Conservation (phyloP, 2,113 vertebrate species). For the Peromyscus maniculatus region DNA sequence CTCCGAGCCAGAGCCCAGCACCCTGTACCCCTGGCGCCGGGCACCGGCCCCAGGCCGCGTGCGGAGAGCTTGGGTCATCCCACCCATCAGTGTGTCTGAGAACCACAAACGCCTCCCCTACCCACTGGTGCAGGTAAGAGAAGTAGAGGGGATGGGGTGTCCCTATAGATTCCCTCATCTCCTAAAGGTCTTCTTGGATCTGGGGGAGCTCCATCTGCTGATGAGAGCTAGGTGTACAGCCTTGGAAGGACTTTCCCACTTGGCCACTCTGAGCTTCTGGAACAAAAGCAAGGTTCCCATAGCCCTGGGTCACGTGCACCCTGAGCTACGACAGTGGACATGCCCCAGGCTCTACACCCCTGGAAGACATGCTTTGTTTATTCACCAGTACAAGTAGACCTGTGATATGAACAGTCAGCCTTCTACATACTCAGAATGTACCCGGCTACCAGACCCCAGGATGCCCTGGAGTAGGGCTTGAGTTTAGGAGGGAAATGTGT, state of each 20-base stretch:
- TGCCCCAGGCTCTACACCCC: background rate
- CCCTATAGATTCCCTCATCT: background rate
- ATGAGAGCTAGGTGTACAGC: background rate
- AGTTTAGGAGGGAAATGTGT: background rate
- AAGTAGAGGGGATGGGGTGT: background rate
- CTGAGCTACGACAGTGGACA: background rate
- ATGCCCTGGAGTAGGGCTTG: background rate
- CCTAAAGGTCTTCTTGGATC: background rate
- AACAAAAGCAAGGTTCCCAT: background rate
- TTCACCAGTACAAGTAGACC: background rate
- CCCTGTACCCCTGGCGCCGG: slow-evolving; percentile 87
- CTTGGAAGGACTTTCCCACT: background rate
- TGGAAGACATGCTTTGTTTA: background rate
- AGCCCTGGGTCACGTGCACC: background rate
- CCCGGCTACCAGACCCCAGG: background rate
- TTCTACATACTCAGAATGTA: too few relatives aligned
- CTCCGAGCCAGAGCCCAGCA: slow-evolving; percentile 9
- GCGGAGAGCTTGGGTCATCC: slow-evolving; percentile 98
- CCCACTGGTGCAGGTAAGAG: slow-evolving; percentile 94
- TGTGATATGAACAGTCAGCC: too few relatives aligned
- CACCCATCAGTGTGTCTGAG: slow-evolving; percentile 95
- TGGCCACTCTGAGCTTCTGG: background rate
- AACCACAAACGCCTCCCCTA: slow-evolving; percentile 96
- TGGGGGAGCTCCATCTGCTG: background rate
- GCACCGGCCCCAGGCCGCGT: slow-evolving; percentile 82